Conservation (phyloP, 2,797 vertebrate species). For the Champsocephalus esox region DNA sequence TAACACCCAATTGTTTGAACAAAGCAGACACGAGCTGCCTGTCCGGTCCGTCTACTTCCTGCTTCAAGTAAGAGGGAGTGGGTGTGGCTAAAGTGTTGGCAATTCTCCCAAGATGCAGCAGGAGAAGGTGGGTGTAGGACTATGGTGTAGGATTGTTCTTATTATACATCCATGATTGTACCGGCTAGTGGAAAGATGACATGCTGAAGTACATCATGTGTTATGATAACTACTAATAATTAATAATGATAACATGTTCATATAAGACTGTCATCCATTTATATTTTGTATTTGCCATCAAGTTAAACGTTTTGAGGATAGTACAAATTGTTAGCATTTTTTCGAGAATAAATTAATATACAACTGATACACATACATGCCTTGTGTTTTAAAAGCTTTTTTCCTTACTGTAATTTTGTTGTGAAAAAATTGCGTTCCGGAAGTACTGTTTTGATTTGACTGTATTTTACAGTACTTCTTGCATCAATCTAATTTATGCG, state of each 20-base stretch:
- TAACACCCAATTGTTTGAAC: no score
- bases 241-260: neutral
- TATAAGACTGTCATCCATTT: no score
- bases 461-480: neutral
- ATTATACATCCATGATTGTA: no score
- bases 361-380: no score
- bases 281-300: no score
- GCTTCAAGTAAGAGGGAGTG: slow-evolving; percentile 20
- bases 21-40: no score
- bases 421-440: neutral
- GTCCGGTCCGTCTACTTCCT: slow-evolving; percentile 41
- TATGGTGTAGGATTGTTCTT: neutral
- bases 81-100: slow-evolving; percentile 35
- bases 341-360: no score
- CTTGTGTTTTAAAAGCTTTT: neutral
- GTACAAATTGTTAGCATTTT: no score
- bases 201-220: neutral
- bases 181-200: no score
- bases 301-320: no score
- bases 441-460: neutral
- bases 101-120: neutral
- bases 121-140: neutral
- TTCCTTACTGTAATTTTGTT: no score
- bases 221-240: no score
- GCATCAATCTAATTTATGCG: neutral